Evolutionary conservation across 2,113 vertebrate species (phyloP), one percentile per base, ranked within the genome.

Genomic region (Apodemus speciosus): DNA sequence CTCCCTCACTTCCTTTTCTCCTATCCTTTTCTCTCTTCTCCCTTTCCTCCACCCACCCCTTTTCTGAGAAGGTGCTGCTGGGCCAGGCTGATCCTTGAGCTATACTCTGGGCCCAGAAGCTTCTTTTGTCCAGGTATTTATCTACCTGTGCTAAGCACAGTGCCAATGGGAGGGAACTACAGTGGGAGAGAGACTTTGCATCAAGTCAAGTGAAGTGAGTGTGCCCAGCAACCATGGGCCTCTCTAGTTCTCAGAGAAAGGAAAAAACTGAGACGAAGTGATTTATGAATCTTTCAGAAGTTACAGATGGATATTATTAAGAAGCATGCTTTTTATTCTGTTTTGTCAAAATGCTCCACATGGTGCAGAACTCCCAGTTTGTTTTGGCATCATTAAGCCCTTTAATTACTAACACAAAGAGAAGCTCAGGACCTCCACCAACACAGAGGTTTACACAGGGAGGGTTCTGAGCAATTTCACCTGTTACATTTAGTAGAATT

Each of bases 391-490:
- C 83, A 92, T 90, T 73, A 93, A 83, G 6, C 18, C 8, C 9
- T 94, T 32, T 23, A 68, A 43, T 88, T 88, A 87, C 73, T 86
- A 72, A 86, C 76, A 89, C 79, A 86, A 83, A 79, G 76, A 80
- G 27, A 25, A 89, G 20, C 8, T 14, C 21, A 85, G 66, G 32
- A 35, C 86, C 38, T 76, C 49, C 53, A 85, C 46, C 53, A 87
- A 9, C 46, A 64, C 1, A 8, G 43, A 3, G 7, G 7, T 62
- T 75, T 77, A 71, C 18, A 46, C 20, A 6, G 40, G 46, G 60
- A 30, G 15, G 9, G 66, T 60, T 85, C 68, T 49, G 11, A 23
- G 7, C 25, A 51, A 62, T 88, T 51, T 91, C 77, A 91, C 30
- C 43, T 53, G 23, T 88, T 86, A 73, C 25, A 68, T 85, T 77